Base-by-base conservation (phyloP, 2,888 invertebrate genomes). In the Patella caerulea region DNA sequence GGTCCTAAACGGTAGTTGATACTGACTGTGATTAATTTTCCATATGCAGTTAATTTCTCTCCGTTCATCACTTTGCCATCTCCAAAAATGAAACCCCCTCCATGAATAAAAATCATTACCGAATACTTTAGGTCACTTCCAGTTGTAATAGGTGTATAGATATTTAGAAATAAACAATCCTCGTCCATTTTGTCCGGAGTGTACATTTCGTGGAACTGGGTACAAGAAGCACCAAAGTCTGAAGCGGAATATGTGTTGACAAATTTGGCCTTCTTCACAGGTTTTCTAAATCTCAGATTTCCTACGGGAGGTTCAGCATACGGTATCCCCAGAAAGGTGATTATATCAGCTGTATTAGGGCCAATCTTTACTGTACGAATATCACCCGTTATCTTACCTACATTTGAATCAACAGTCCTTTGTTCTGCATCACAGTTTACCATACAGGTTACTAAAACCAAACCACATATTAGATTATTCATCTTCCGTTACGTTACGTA, bases 131-230 rank as follows among this genome's bases (percentile, higher is more conserved):
- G 55, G 14, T 34, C 17, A 29, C 54, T 14, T 19, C 76, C 79
- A 17, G 71, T n/a, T 15, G 59, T 65, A 24, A 24, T 75, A 15
- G 87, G 86, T 11, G 79, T 79, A 79, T 83, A 87, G 15, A 87
- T 78, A 76, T 87, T 87, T 24, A 87, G 72, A 12, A 82, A 81
- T 2, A 87, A 79, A 75, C 86, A 87, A 79, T 86, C 87, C 59
- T 81, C 81, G 24, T 71, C 54, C 54, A 29, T 52, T 19, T 19
- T 56, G 19, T n/a, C 59, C 5, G 70, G 69, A 9, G 45, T 45
- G 45, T 45, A 45, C 45, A 45, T 45, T 45, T 45, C 45, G 17
- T 34, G n/a, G 24, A 81, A 77, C 74, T 82, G 84, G 11, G 82
- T 79, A 76, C 84, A 86, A 52, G 81, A 83, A 11, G 85, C 81